Evolutionary conservation across 2,797 vertebrate species (phyloP).

Genomic region (Micromesistius poutassou): DNA sequence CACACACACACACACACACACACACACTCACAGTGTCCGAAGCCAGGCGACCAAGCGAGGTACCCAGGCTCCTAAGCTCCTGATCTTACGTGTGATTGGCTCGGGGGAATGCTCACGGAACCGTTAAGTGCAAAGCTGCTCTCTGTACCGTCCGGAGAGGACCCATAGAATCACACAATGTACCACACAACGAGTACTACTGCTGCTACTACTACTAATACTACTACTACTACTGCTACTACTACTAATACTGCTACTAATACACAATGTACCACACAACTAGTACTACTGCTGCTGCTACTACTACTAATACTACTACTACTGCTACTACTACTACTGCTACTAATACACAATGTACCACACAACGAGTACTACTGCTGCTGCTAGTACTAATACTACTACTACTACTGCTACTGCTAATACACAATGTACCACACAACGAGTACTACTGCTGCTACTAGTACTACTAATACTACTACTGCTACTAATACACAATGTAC

Average conservation of each 20-base stretch:
- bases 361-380: conserved; percentile 22
- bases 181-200: conserved; percentile 26
- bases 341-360: conserved; percentile 27
- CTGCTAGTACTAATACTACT: conserved; percentile 10
- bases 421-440: conserved; percentile 34
- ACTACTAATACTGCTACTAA: too few relatives aligned
- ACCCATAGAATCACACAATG: conserved; percentile 47
- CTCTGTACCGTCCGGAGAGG: conserved; percentile 53
- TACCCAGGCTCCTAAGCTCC: conserved; percentile 57
- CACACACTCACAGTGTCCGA: conserved; percentile 15
- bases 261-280: conserved; percentile 35
- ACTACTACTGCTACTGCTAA: too few relatives aligned
- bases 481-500: conserved; percentile 21
- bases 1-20: conserved; percentile 12
- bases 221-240: too few relatives aligned
- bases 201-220: conserved; percentile 23
- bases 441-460: conserved; percentile 19
- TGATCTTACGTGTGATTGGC: conserved; percentile 64
- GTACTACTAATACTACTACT: too few relatives aligned
- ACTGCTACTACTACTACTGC: too few relatives aligned
- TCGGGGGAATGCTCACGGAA: conserved; percentile 73
- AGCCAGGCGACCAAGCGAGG: conserved; percentile 44
- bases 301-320: not conserved
- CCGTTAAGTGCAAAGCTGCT: conserved; percentile 73
- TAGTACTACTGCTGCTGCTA: conserved; percentile 22